These are phyloP conservation scores for Schizopygopsis malacanthus DNA, from an alignment of 2,797 vertebrate genomes.

Conservation along the genomic window DNA sequence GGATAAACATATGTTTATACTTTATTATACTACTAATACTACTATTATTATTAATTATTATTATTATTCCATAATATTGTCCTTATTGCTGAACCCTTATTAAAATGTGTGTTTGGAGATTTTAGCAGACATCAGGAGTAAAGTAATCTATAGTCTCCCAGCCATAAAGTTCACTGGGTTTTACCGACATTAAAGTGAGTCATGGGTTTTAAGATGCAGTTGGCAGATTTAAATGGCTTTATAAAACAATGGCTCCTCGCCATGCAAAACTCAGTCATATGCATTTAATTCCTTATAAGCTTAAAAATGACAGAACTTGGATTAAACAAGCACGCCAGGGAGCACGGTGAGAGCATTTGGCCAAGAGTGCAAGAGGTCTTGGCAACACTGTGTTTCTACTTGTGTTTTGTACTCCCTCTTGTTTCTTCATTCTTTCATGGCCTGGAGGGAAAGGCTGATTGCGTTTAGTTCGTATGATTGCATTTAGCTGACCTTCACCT, in stretches of 20 bases:
- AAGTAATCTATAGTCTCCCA: conserved; percentile 9
- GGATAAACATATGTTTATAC: background rate
- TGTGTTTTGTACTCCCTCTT: background rate
- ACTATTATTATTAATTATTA: background rate
- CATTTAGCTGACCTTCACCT: conserved; percentile 18
- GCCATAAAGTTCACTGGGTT: conserved; percentile 32
- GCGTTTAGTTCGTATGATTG: conserved; percentile 13
- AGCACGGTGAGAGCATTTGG: conserved; percentile 18
- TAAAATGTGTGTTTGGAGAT: background rate
- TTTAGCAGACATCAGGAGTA: background rate
- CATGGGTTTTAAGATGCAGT: conserved; percentile 19
- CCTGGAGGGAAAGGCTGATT: conserved; percentile 37
- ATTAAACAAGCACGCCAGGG: background rate
- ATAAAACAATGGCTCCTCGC: conserved; percentile 32
- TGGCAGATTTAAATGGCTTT: conserved; percentile 13
- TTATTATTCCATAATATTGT: background rate
- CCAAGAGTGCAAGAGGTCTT: conserved; percentile 15
- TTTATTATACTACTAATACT: background rate
- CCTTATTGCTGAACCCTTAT: background rate
- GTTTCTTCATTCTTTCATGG: background rate
- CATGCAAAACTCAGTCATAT: conserved; percentile 41
- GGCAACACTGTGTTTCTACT: conserved; percentile 26
- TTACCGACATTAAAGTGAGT: conserved; percentile 27
- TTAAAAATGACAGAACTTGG: conserved; percentile 36
- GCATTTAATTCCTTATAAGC: conserved; percentile 52